Conservation (phyloP, 2,113 vertebrate species). For the Pachycephala philippinensis region DNA sequence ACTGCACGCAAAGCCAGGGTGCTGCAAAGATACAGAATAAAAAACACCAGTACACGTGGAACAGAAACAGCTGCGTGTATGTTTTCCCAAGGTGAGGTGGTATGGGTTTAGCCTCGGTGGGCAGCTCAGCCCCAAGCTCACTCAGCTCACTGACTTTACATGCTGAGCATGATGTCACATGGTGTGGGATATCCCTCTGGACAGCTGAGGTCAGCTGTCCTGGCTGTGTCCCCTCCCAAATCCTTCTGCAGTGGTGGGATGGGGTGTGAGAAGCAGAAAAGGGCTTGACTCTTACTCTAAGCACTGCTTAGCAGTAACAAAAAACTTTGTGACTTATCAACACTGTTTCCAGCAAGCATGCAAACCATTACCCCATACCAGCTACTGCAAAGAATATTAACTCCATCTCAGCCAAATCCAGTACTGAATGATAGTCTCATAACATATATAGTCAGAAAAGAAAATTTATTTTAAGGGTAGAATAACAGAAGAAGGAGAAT, state of each 20-base stretch:
- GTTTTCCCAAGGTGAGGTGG: neutral
- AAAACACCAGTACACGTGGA: neutral
- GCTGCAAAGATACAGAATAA: neutral
- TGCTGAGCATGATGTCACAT: neutral
- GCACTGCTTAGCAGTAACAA: fast-evolving
- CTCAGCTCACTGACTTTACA: fast-evolving
- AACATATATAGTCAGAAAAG: neutral
- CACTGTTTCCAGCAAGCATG: neutral
- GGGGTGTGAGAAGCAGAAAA: neutral
- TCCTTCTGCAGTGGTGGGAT: neutral
- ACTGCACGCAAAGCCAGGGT: too few species aligned
- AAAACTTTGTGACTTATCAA: neutral
- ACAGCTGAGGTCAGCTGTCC: neutral
- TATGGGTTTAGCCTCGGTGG: neutral
- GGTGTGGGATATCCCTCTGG: too few species aligned
- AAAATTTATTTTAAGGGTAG: neutral
- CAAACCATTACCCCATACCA: neutral
- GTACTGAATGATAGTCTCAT: neutral
- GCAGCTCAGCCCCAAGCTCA: neutral
- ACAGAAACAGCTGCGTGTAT: neutral
- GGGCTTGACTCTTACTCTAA: neutral
- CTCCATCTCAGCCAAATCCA: neutral
- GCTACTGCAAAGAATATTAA: neutral
- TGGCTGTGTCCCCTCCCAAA: neutral
- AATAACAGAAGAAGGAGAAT: neutral